Conservation (phyloP, 2,113 vertebrate genomes). For the Camelus bactrianus region DNA sequence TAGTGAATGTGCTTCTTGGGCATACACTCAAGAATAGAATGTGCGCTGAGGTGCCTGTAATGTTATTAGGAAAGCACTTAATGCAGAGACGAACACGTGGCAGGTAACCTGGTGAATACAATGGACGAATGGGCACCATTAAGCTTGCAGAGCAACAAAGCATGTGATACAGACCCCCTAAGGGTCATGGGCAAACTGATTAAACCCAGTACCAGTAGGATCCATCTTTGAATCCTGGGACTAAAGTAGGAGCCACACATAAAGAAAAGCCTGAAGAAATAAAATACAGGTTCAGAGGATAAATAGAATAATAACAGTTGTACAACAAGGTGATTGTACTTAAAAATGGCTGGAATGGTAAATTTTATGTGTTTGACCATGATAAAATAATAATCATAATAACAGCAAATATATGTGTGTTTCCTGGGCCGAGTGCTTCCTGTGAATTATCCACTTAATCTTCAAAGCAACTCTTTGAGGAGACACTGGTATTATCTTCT, state of each 20-base stretch:
- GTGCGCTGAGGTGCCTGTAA: background rate
- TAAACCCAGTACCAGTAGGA: background rate
- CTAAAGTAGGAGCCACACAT: background rate
- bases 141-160: background rate
- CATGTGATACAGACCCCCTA: background rate
- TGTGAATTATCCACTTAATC: background rate
- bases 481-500: background rate
- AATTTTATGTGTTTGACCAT: background rate
- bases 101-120: background rate
- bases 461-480: background rate
- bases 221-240: background rate
- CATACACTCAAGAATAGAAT: slow-evolving; percentile 29
- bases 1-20: background rate
- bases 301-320: background rate
- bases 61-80: background rate
- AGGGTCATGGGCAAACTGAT: background rate
- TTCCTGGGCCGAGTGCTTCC: background rate
- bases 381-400: background rate
- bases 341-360: background rate
- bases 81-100: background rate
- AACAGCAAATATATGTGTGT: background rate
- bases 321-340: background rate
- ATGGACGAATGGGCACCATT: background rate
- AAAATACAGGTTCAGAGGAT: background rate
- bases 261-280: background rate